Conservation (phyloP, 2,797 vertebrate species). For the Gallinago solitaria region DNA sequence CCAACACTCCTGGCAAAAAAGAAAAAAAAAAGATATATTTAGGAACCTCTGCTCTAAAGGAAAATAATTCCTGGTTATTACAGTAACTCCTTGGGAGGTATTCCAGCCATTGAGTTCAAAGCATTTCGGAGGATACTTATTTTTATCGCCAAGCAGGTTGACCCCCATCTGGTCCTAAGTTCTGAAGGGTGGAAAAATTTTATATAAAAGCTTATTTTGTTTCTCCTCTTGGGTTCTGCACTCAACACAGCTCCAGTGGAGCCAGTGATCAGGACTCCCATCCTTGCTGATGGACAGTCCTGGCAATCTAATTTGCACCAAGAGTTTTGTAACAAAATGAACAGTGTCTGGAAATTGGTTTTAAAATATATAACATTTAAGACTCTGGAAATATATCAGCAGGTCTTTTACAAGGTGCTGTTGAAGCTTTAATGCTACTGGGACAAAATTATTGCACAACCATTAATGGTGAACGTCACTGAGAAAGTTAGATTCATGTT, state of each 20-base stretch:
- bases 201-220: background rate
- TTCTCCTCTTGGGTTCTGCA: background rate
- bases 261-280: background rate
- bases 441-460: background rate
- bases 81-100: background rate
- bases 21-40: background rate
- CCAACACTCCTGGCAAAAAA: background rate
- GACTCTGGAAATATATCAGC: slow-evolving; percentile 13
- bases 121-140: background rate
- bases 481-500: background rate
- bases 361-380: background rate
- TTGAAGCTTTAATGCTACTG: slow-evolving; percentile 2
- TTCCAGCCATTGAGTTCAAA: background rate
- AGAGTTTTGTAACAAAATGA: background rate
- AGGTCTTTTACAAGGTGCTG: slow-evolving; percentile 28
- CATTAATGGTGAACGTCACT: background rate
- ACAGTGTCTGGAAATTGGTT: background rate
- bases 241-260: background rate
- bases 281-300: background rate
- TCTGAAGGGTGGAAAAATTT: background rate
- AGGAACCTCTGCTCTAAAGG: background rate
- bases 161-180: background rate
- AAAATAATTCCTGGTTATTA: background rate
- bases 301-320: background rate
- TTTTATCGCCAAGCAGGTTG: background rate